Conservation (phyloP, 2,797 vertebrate species). For the Pipistrellus nathusii region DNA sequence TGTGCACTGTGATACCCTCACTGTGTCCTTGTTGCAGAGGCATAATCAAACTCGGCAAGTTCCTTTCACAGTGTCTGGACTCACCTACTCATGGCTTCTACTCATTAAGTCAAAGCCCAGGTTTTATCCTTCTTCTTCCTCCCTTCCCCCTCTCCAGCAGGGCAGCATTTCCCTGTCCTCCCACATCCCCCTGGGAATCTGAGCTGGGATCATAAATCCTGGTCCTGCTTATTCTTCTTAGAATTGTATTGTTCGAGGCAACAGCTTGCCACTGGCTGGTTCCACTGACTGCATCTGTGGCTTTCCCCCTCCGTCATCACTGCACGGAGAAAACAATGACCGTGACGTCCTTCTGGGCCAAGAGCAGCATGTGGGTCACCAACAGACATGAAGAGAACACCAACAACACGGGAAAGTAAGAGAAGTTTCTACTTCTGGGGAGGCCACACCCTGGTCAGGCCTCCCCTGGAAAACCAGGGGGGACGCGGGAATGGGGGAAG, state of each 20-base stretch:
- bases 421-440: not conserved
- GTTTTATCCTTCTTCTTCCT: not conserved
- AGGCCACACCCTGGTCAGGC: not conserved
- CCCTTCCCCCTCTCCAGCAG: not conserved
- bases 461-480: not conserved
- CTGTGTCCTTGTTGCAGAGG: not conserved
- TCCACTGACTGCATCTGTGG: not conserved
- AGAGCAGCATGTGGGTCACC: not conserved
- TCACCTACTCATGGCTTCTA: not conserved
- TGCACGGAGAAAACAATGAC: conserved; percentile 7
- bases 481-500: not conserved
- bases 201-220: not conserved
- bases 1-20: not conserved
- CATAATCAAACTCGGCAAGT: not conserved
- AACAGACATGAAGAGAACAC: not conserved
- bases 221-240: not conserved
- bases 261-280: not conserved
- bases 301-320: not conserved
- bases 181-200: not conserved
- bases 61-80: not conserved
- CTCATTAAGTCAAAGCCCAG: not conserved
- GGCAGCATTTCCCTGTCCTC: not conserved
- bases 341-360: not conserved
- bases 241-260: not conserved
- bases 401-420: not conserved